phyloP scores from a whole-genome alignment of 2,888 invertebrate genomes.

The Trichogramma evanescens region DNA sequence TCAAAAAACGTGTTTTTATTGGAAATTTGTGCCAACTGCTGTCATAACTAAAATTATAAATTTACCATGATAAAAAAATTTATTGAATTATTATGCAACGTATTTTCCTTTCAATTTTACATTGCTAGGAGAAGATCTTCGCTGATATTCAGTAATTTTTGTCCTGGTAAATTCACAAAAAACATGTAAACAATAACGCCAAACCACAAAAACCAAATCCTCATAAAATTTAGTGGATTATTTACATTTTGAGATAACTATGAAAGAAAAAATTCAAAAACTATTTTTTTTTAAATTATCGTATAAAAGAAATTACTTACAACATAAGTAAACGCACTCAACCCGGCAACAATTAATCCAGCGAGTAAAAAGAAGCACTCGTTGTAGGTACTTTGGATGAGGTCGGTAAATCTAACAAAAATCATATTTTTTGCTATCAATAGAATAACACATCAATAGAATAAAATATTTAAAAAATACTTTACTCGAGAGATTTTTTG shows the following conservation, averaged over 20 bases:
- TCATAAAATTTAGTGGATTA: background rate
- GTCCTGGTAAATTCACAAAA: slow-evolving; percentile 3
- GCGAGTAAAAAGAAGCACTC: background rate
- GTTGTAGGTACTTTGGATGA: background rate
- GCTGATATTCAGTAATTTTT: slow-evolving; percentile 6
- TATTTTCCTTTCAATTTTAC: background rate
- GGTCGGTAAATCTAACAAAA: background rate
- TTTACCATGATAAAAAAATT: background rate
- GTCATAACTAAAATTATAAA: background rate
- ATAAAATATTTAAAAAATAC: background rate
- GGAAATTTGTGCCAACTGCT: slow-evolving; percentile 1
- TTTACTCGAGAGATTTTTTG: slow-evolving; percentile 1
- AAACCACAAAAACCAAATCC: background rate
- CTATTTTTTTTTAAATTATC: background rate
- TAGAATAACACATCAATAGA: background rate
- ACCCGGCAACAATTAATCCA: background rate
- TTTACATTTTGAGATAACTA: background rate
- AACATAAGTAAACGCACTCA: background rate
- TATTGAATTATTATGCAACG: background rate
- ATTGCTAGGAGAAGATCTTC: background rate
- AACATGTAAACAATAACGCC: background rate
- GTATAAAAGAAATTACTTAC: background rate
- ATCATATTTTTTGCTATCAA: background rate
- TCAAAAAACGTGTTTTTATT: background rate
- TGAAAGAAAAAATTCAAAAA: background rate